Percentiles rank a stretch among this genome's conserved stretches.
These are phyloP conservation scores for Cisticola juncidis DNA, from an alignment of 2,113 vertebrate species.

Conservation along the genomic window DNA sequence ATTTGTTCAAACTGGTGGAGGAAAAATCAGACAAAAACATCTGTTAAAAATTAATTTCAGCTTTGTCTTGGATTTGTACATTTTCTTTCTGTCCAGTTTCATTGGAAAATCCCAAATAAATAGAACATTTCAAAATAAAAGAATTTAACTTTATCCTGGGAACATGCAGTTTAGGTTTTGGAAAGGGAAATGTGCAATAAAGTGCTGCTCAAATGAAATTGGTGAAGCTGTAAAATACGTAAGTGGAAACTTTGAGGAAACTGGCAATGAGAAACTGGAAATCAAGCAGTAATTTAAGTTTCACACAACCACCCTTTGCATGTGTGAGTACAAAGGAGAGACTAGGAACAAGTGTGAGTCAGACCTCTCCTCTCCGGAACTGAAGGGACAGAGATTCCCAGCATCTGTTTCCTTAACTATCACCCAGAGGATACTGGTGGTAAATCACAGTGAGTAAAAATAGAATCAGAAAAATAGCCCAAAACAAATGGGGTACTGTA, in stretches of 20 bases:
- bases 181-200: conserved; percentile 77
- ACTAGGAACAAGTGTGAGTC: conserved; percentile 80
- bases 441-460: conserved; percentile 92
- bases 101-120: conserved; percentile 73
- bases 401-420: conserved; percentile 98
- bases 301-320: conserved; percentile 83
- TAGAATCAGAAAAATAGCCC: conserved; percentile 78
- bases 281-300: conserved; percentile 82
- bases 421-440: conserved; percentile 87
- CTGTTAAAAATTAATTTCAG: conserved; percentile 60
- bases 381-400: conserved; percentile 87
- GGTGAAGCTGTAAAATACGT: conserved; percentile 85
- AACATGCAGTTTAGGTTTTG: conserved; percentile 78
- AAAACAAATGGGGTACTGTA: conserved; percentile 63
- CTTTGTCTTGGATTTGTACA: conserved; percentile 15
- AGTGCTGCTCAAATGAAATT: conserved; percentile 69
- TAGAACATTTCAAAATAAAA: conserved; percentile 60
- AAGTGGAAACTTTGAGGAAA: conserved; percentile 97
- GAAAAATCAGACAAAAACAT: conserved; percentile 35
- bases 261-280: conserved; percentile 87
- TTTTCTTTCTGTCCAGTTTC: conserved; percentile 48
- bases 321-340: conserved; percentile 88
- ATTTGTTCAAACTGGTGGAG: neutral
- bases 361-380: conserved; percentile 88
- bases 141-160: conserved; percentile 83